Evolutionary conservation across 2,888 invertebrate species (phyloP).

Genomic region (Dasysyrphus tricinctus): DNA sequence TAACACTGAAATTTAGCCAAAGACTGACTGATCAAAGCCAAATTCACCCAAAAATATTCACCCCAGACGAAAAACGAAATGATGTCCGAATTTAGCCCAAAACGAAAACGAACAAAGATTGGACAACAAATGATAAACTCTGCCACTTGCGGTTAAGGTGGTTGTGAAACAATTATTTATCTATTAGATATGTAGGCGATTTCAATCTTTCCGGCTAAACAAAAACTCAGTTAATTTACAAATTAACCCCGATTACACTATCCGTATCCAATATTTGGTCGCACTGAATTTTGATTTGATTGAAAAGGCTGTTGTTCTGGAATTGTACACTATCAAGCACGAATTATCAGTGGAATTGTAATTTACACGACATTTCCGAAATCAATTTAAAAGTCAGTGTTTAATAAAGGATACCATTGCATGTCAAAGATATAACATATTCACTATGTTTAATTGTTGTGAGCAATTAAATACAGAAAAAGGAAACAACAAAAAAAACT

Average conservation of each 20-base stretch:
- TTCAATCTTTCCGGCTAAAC: slow-evolving; percentile 49
- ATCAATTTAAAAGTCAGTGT: slow-evolving; percentile 31
- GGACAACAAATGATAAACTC: slow-evolving; percentile 30
- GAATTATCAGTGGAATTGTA: slow-evolving; percentile 13
- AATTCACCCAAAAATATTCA: slow-evolving; percentile 50
- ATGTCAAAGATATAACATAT: slow-evolving; percentile 50
- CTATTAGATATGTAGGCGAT: slow-evolving; percentile 30
- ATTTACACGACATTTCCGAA: slow-evolving; percentile 50
- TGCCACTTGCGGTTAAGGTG: slow-evolving; percentile 23
- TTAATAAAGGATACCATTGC: slow-evolving; percentile 44
- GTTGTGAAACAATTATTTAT: slow-evolving; percentile 18
- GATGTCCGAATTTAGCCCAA: slow-evolving; percentile 44
- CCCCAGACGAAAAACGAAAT: slow-evolving; percentile 1
- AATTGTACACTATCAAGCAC: slow-evolving; percentile 33
- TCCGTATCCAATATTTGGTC: slow-evolving; percentile 37
- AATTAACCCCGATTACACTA: slow-evolving; percentile 45
- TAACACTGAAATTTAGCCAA: slow-evolving; percentile 52
- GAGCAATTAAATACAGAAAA: slow-evolving; percentile 9
- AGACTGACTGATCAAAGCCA: slow-evolving; percentile 43
- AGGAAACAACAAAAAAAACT: no score
- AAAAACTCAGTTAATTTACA: slow-evolving; percentile 6
- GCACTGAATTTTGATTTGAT: slow-evolving; percentile 35
- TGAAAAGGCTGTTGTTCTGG: slow-evolving; percentile 15
- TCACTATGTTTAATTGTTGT: slow-evolving; percentile 35
- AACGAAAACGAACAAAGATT: slow-evolving; percentile 22